These are phyloP conservation scores for Scleropages formosus DNA, from an alignment of 2,797 vertebrate genomes.

Conservation along the genomic window DNA sequence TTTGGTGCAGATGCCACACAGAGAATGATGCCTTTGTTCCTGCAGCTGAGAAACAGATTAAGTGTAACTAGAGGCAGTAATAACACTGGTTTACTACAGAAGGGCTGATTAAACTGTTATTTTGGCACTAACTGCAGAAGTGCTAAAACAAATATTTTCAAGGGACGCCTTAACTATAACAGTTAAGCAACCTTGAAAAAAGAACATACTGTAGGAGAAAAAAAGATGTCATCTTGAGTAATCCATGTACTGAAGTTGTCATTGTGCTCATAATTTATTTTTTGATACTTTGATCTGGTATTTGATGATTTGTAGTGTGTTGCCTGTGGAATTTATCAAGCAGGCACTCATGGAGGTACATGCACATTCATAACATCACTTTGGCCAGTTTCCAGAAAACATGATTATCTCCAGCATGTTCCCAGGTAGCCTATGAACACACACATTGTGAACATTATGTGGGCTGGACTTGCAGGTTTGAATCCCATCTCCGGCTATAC, in stretches of 20 bases:
- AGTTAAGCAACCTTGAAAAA: background rate
- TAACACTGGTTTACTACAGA: background rate
- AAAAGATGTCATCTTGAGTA: background rate
- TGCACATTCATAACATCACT: background rate
- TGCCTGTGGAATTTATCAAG: too few relatives aligned
- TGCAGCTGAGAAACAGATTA: slow-evolving; percentile 27
- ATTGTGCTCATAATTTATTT: too few relatives aligned
- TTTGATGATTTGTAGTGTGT: too few relatives aligned
- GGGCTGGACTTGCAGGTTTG: too few relatives aligned
- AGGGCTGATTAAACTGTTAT: slow-evolving; percentile 12
- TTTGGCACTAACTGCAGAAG: slow-evolving; percentile 3
- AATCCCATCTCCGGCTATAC: too few relatives aligned
- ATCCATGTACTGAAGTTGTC: too few relatives aligned
- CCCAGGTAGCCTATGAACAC: too few relatives aligned
- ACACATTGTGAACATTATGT: too few relatives aligned
- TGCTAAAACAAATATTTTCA: background rate
- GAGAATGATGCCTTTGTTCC: slow-evolving; percentile 20
- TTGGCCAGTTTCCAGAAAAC: background rate
- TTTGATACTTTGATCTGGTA: too few relatives aligned
- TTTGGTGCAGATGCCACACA: slow-evolving; percentile 16
- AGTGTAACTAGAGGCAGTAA: slow-evolving; percentile 16
- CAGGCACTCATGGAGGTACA: background rate
- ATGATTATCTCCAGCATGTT: too few relatives aligned
- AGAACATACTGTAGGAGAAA: background rate
- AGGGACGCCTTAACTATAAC: background rate